Conservation (phyloP, 2,113 vertebrate species). For the Archilochus colubris region DNA sequence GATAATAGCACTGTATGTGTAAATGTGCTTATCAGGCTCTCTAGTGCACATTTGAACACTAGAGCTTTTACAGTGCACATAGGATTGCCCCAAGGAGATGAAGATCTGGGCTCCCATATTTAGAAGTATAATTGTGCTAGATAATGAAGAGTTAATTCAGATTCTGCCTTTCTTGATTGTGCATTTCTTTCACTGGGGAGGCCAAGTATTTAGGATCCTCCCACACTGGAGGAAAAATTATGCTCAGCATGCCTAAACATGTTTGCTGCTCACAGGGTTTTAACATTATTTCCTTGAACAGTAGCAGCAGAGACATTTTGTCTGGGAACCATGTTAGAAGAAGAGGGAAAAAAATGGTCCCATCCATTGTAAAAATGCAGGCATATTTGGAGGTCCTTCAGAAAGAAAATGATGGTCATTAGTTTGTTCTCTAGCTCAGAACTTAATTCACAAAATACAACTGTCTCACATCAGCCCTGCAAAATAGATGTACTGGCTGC, state of each 20-base stretch:
- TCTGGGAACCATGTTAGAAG: slow-evolving; percentile 14
- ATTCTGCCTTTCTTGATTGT: not conserved
- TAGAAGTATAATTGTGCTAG: not conserved
- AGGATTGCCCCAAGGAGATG: not conserved
- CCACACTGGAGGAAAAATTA: slow-evolving; percentile 45
- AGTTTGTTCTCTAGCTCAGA: not conserved
- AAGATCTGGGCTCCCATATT: not conserved
- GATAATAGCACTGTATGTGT: not conserved
- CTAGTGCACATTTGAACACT: not conserved
- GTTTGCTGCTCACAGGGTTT: slow-evolving; percentile 25
- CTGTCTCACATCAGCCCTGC: not conserved
- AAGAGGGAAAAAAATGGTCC: not conserved
- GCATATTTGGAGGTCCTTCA: not conserved
- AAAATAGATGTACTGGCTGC: not conserved
- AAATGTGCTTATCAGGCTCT: not conserved
- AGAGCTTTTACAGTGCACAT: not conserved
- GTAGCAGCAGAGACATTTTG: slow-evolving; percentile 42
- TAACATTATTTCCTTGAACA: slow-evolving; percentile 30
- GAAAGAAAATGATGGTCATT: not conserved
- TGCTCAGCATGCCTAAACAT: slow-evolving; percentile 36
- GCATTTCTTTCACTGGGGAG: slow-evolving; percentile 31
- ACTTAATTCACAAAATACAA: slow-evolving; percentile 6
- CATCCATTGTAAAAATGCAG: not conserved
- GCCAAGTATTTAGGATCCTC: slow-evolving; percentile 38
- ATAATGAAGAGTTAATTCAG: slow-evolving; percentile 41